phyloP scores from a whole-genome alignment of 2,888 invertebrate genomes.

The Papilio elwesi region DNA sequence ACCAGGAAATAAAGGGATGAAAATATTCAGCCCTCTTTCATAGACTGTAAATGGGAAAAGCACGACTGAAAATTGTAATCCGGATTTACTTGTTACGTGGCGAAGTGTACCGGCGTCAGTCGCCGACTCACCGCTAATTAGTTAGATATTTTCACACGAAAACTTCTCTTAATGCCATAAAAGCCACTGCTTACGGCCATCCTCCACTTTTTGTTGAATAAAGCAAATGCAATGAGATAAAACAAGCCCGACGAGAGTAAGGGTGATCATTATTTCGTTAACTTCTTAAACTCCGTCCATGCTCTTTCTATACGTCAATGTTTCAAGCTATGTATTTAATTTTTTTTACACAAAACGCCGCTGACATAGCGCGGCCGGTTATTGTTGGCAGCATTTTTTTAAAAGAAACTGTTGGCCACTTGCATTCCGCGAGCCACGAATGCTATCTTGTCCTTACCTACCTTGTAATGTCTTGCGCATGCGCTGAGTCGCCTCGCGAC shows the following conservation, averaged over 20 bases:
- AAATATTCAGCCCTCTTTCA: constrained; percentile 46
- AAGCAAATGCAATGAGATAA: constrained; percentile 11
- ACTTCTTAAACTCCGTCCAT: neutral
- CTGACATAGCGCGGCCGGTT: too few relatives aligned
- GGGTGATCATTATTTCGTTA: neutral
- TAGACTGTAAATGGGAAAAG: constrained; percentile 19
- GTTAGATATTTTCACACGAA: constrained; percentile 71
- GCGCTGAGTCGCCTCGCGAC: too few relatives aligned
- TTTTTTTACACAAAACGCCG: too few relatives aligned
- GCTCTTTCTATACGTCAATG: neutral
- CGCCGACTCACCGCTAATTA: constrained; percentile 66
- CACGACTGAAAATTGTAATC: constrained; percentile 21
- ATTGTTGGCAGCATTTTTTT: too few relatives aligned
- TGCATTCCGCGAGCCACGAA: too few relatives aligned
- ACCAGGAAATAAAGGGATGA: constrained; percentile 55
- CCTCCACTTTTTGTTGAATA: constrained; percentile 46
- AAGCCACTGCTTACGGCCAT: constrained; percentile 58
- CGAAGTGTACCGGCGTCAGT: constrained; percentile 21
- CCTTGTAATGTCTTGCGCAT: too few relatives aligned
- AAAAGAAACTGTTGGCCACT: too few relatives aligned
- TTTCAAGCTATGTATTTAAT: too few relatives aligned
- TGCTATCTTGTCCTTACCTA: too few relatives aligned
- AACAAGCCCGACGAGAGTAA: neutral
- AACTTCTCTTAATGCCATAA: constrained; percentile 75
- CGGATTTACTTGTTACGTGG: constrained; percentile 32